Percentiles rank a stretch among this genome's conserved stretches.
phyloP scores from a whole-genome alignment of 2,113 vertebrate genomes.

The Protobothrops flavoviridis region DNA sequence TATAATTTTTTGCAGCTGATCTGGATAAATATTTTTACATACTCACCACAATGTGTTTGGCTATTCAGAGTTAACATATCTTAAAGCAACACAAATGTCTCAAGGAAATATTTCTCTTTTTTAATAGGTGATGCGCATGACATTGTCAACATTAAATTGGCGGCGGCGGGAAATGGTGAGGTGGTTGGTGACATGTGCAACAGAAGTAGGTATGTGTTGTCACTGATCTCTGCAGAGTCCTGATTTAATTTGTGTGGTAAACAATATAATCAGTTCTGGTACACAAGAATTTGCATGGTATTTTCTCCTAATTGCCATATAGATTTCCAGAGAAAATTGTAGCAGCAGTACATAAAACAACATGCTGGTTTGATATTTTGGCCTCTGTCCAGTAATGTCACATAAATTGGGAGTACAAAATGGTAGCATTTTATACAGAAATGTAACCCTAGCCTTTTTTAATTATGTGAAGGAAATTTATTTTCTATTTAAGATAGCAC shows the following conservation, averaged over 20 bases:
- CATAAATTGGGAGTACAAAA: not conserved
- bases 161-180: constrained; percentile 84
- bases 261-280: too few relatives aligned
- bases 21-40: not conserved
- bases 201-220: constrained; percentile 80
- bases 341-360: not conserved
- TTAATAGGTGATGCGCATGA: constrained; percentile 83
- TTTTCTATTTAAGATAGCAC: not conserved
- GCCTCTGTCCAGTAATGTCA: not conserved
- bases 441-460: not conserved
- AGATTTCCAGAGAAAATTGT: not conserved
- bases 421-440: not conserved
- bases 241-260: not conserved
- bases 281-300: not conserved
- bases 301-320: not conserved
- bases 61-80: not conserved
- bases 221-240: not conserved
- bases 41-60: not conserved
- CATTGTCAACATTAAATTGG: constrained; percentile 83
- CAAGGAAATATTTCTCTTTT: not conserved
- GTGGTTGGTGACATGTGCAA: constrained; percentile 85
- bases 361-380: not conserved
- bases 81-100: not conserved
- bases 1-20: not conserved
- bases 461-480: not conserved